phyloP scores from a whole-genome alignment of 2,113 vertebrate genomes.

The Macquaria ambigua region DNA sequence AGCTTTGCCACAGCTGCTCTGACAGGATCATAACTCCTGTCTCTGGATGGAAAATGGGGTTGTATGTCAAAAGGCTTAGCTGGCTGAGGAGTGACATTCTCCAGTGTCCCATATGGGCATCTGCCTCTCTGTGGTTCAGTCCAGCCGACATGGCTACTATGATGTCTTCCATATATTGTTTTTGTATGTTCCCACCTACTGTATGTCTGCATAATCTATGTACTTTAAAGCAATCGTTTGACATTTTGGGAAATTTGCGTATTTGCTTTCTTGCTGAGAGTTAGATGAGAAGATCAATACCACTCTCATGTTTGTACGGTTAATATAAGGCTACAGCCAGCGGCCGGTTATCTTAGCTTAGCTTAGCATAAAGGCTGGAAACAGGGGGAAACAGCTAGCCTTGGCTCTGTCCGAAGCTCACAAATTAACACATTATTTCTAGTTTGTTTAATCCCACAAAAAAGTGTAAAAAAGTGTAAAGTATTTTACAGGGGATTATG shows the following conservation, averaged over 20 bases:
- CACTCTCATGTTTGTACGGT: too few species aligned
- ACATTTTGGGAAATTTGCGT: not conserved
- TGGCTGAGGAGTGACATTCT: conserved; percentile 52
- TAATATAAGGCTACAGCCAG: not conserved
- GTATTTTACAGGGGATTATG: conserved; percentile 5
- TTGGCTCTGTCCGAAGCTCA: not conserved
- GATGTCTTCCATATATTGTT: conserved; percentile 5
- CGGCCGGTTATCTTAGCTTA: not conserved
- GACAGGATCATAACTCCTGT: conserved; percentile 60
- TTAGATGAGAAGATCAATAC: not conserved
- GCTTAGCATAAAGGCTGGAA: not conserved
- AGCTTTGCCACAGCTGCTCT: conserved; percentile 67
- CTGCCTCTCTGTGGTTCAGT: conserved; percentile 26
- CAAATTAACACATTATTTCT: not conserved
- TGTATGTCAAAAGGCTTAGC: conserved; percentile 71
- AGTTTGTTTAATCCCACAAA: not conserved
- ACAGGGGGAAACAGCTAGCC: not conserved
- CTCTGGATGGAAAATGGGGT: conserved; percentile 55
- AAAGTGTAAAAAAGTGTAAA: not conserved
- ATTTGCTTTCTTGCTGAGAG: not conserved
- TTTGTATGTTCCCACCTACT: not conserved
- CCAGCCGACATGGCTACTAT: conserved; percentile 8
- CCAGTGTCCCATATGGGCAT: conserved; percentile 50
- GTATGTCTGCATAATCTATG: not conserved
- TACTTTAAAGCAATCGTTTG: not conserved